phyloP scores from a whole-genome alignment of 2,113 vertebrate genomes.

The Micronycteris hirsuta region DNA sequence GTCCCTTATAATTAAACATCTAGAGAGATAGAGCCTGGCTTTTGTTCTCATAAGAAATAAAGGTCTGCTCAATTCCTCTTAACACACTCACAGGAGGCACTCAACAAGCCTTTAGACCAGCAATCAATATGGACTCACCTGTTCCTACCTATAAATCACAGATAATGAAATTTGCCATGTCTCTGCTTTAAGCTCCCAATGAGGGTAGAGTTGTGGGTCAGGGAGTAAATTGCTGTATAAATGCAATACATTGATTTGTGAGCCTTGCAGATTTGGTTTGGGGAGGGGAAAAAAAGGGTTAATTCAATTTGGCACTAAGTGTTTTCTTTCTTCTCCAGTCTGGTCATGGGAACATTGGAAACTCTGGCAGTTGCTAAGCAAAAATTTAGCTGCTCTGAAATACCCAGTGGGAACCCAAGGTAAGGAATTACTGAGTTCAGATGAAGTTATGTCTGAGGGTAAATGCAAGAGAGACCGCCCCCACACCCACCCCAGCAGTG shows the following conservation, averaged over 20 bases:
- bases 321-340: background rate
- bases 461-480: background rate
- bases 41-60: constrained; percentile 51
- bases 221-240: background rate
- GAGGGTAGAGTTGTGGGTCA: background rate
- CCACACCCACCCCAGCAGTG: background rate
- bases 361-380: background rate
- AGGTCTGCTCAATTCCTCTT: background rate
- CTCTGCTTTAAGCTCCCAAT: constrained; percentile 32
- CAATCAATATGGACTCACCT: background rate
- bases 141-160: constrained; percentile 49
- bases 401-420: background rate
- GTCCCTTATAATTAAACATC: background rate
- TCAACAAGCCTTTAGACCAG: background rate
- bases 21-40: background rate
- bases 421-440: background rate
- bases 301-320: constrained; percentile 34
- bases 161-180: constrained; percentile 46
- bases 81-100: background rate
- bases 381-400: background rate
- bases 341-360: background rate
- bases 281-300: background rate
- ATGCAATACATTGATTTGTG: constrained; percentile 20
- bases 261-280: constrained; percentile 6
- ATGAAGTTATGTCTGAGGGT: background rate